A percentile compares a stretch with the other conserved stretches of the same genome.
Conservation (phyloP, 2,113 vertebrate species). For the Poecile atricapillus region DNA sequence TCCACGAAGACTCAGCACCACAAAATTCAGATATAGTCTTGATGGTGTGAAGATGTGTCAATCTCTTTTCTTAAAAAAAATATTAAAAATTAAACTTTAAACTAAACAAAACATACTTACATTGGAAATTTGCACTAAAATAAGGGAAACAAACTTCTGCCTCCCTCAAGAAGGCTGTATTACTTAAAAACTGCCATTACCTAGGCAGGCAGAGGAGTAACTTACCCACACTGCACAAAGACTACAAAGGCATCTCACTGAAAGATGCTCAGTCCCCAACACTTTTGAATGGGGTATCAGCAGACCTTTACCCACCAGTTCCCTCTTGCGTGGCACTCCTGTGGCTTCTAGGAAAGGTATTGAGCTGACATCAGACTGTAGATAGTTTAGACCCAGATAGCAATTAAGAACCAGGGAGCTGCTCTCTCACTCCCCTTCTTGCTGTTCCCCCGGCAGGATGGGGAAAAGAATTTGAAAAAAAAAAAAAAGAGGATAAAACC, state of each 20-base stretch:
- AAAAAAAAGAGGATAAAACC: background rate
- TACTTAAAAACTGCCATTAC: background rate
- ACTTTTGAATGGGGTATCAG: background rate
- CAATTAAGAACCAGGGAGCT: background rate
- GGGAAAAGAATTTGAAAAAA: background rate
- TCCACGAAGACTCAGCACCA: background rate
- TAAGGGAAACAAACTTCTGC: background rate
- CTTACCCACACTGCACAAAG: background rate
- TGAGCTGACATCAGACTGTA: background rate
- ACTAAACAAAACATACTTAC: background rate
- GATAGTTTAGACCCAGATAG: background rate
- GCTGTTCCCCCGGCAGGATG: rapidly evolving
- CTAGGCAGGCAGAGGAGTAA: background rate
- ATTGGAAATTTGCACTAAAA: background rate
- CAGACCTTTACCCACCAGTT: background rate
- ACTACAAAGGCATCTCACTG: background rate
- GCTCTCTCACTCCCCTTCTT: background rate
- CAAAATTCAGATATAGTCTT: background rate
- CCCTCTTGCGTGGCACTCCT: background rate
- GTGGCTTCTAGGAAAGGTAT: background rate
- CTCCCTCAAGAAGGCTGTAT: background rate
- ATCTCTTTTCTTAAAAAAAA: background rate
- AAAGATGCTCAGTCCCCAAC: background rate
- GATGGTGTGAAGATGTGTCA: background rate
- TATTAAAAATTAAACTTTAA: background rate